These are phyloP conservation scores for Phylloscopus trochilus DNA, from an alignment of 2,113 vertebrate species.

Conservation along the genomic window DNA sequence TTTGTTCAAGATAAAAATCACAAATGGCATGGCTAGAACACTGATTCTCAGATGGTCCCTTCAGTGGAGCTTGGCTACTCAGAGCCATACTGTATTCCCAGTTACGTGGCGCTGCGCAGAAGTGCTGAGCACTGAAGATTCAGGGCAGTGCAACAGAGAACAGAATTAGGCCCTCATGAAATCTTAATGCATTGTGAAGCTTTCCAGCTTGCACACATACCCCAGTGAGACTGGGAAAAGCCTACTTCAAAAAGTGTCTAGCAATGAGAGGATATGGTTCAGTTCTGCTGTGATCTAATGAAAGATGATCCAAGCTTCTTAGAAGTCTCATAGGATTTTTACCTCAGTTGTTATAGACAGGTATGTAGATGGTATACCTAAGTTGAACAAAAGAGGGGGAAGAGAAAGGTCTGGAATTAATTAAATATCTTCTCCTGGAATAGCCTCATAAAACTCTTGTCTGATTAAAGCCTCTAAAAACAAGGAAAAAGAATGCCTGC, in stretches of 20 bases:
- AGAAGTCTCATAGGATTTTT: conserved; percentile 23
- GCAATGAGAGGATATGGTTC: conserved; percentile 33
- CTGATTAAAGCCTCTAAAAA: conserved; percentile 7
- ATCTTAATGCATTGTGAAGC: conserved; percentile 48
- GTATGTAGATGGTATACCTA: conserved; percentile 6
- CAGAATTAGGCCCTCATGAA: conserved; percentile 55
- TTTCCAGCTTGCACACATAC: conserved; percentile 30
- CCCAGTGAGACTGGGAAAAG: conserved; percentile 45
- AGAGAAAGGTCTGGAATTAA: not conserved
- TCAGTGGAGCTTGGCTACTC: not conserved
- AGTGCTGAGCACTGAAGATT: not conserved
- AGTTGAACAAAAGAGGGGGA: not conserved
- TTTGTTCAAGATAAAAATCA: conserved; percentile 36
- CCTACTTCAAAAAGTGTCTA: conserved; percentile 36
- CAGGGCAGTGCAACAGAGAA: not conserved
- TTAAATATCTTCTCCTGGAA: not conserved
- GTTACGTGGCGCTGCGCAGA: not conserved
- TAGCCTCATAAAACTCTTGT: not conserved
- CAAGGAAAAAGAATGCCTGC: not conserved
- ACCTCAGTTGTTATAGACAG: conserved; percentile 2
- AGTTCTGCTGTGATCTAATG: conserved; percentile 43
- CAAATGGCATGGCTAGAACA: not conserved
- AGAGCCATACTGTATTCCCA: not conserved
- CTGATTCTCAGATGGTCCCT: not conserved
- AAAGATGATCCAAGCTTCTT: conserved; percentile 46